These are phyloP conservation scores for Epirrhoe tristata DNA, from an alignment of 2,888 invertebrate genomes.

Conservation along the genomic window DNA sequence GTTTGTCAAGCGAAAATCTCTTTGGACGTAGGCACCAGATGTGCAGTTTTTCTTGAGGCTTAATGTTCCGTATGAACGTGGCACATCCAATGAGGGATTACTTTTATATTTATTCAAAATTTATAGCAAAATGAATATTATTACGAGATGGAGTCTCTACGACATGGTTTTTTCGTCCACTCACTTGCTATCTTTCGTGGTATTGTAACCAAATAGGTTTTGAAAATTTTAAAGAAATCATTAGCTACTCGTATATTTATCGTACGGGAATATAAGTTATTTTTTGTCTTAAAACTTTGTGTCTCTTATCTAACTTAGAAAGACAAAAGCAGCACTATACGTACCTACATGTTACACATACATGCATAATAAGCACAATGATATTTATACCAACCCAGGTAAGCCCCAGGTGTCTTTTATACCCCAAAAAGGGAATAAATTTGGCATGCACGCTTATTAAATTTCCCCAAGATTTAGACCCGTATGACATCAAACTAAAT, in stretches of 20 bases:
- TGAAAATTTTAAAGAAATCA: no score
- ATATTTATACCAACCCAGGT: constrained; percentile 19
- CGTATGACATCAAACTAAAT: constrained; percentile 38
- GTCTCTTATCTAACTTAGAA: not conserved
- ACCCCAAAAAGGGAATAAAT: constrained; percentile 27
- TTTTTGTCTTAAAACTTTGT: not conserved
- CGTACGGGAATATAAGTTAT: not conserved
- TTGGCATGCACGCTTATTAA: constrained; percentile 40
- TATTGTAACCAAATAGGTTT: no score
- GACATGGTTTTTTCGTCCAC: no score
- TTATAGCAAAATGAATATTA: no score
- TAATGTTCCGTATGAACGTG: constrained; percentile 7
- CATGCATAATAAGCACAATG: not conserved
- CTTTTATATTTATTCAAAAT: no score
- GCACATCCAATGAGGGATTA: not conserved
- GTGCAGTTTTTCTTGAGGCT: constrained; percentile 25
- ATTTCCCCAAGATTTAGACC: constrained; percentile 27
- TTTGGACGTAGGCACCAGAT: constrained; percentile 20
- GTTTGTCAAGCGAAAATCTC: constrained; percentile 24
- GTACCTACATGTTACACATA: not conserved
- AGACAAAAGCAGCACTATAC: not conserved
- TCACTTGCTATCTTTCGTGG: no score
- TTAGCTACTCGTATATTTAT: no score
- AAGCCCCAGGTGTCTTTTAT: constrained; percentile 27
- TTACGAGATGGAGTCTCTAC: no score